Evolutionary conservation across 2,888 invertebrate species (phyloP), one percentile per base, ranked within the genome.

Genomic region (Drosophila algonquin): DNA sequence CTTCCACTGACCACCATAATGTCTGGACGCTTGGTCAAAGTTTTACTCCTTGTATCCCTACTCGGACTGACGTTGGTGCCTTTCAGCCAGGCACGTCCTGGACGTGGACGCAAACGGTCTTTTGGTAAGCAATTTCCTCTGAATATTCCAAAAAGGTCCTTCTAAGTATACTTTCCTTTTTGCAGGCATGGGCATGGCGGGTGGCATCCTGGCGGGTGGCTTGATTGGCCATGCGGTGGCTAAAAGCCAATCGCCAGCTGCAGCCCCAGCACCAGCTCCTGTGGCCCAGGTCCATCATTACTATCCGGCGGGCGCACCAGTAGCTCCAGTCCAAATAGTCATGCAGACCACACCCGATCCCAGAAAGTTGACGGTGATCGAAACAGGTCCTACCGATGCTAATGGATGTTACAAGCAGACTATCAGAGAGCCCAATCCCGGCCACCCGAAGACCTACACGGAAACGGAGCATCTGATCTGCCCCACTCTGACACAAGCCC

Each of bases 321-420:
- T 9, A 7, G 44, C 21, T 6, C 27, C 56, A 1, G 56, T 24
- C 9, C 63, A 65, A 14, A 16, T 56, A n/a, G 47, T 46, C 1
- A 53, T 32, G 32, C 57, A 58, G 2, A 35, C 51, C 6, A 50
- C 46, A 3, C 50, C 63, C 7, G 61, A 63, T 30, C 32, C 68
- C 24, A 63, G 65, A 4, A 57, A 63, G 45, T 9, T 54, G 54
- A 63, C 76, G 1, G 55, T 77, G 8, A 68, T 85, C 5, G 87
- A 76, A 47, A 77, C 70, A 0, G 74, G 84, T 0, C 18, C 55
- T 0, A 60, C 67, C 12, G 71, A 75, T 52, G 72, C 77, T 12
- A 75, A 76, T 32, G 86, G 86, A 3, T 86, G 86, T 61, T 89
- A 89, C 24, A 75, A 27, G 30, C 87, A 84, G 64, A 87, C 74